These are phyloP conservation scores for Meteorus cinctellus DNA, from an alignment of 2,888 invertebrate species.

Conservation along the genomic window DNA sequence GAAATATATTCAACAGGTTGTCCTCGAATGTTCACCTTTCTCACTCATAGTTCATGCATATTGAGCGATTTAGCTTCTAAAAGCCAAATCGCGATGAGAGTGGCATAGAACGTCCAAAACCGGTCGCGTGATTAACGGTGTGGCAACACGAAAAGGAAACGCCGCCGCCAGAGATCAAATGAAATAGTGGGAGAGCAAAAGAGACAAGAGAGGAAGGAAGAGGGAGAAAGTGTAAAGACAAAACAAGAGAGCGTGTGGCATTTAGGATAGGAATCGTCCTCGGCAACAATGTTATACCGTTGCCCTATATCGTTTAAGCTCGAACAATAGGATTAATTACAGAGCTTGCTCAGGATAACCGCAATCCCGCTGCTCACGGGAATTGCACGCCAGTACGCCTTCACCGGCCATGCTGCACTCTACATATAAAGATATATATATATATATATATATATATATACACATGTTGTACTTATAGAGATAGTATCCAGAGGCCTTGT, in stretches of 20 bases:
- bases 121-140: slow-evolving; percentile 62
- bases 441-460: no score
- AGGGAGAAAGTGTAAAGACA: slow-evolving; percentile 36
- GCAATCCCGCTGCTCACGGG: slow-evolving; percentile 62
- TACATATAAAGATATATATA: slow-evolving; percentile 15
- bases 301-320: slow-evolving; percentile 51
- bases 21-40: slow-evolving; percentile 37
- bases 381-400: slow-evolving; percentile 44
- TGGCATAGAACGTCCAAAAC: slow-evolving; percentile 10
- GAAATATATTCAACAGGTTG: slow-evolving; percentile 34
- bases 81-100: slow-evolving; percentile 21
- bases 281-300: slow-evolving; percentile 45
- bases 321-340: slow-evolving; percentile 71
- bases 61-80: slow-evolving; percentile 37
- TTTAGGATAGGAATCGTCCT: slow-evolving; percentile 40
- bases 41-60: slow-evolving; percentile 41
- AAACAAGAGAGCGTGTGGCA: slow-evolving; percentile 41
- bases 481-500: slow-evolving; percentile 12
- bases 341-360: slow-evolving; percentile 59
- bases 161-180: slow-evolving; percentile 41
- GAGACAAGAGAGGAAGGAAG: slow-evolving; percentile 29
- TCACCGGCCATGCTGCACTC: slow-evolving; percentile 23
- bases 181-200: slow-evolving; percentile 32
- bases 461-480: background rate
- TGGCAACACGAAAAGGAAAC: slow-evolving; percentile 57